Evolutionary conservation across 2,113 vertebrate species (phyloP).

Genomic region (Hippopotamus amphibius): DNA sequence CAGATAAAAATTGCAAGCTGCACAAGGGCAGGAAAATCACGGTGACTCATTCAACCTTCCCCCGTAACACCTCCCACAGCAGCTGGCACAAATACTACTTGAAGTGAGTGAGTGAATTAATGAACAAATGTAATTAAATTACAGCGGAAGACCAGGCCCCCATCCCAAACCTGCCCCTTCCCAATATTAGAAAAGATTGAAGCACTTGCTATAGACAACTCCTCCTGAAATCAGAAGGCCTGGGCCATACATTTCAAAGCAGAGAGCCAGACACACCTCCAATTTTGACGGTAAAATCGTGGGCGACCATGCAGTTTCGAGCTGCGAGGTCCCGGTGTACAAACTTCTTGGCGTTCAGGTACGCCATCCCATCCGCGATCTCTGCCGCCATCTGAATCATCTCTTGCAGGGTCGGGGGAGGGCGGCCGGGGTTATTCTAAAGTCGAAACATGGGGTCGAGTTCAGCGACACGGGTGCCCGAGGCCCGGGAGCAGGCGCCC

Average conservation of each 20-base stretch:
- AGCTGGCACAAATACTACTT: neutral
- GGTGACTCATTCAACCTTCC: accelerated
- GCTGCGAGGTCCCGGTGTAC: conserved; percentile 98
- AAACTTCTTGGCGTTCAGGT: conserved; percentile 98
- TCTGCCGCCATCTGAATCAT: conserved; percentile 98
- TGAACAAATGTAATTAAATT: neutral
- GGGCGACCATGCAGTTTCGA: conserved; percentile 98
- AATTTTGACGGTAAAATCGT: conserved; percentile 98
- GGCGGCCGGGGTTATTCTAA: conserved; percentile 95
- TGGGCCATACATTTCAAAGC: neutral
- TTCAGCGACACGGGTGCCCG: accelerated
- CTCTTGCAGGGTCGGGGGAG: conserved; percentile 93
- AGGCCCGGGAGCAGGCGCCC: accelerated
- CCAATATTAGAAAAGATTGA: neutral
- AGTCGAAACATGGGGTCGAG: neutral
- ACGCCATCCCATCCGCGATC: conserved; percentile 99
- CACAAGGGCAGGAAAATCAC: accelerated
- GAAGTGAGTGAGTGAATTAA: neutral
- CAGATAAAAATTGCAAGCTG: neutral
- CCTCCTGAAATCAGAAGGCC: neutral
- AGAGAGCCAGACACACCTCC: conserved; percentile 89
- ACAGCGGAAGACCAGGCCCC: accelerated
- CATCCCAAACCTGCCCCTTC: neutral
- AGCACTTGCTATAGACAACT: neutral
- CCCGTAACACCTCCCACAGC: no score